Evolutionary conservation across 1,140 invertebrate genomes (phyloP), one percentile per base, ranked within the genome.

Genomic region (Cyphomyrmex costatus): DNA sequence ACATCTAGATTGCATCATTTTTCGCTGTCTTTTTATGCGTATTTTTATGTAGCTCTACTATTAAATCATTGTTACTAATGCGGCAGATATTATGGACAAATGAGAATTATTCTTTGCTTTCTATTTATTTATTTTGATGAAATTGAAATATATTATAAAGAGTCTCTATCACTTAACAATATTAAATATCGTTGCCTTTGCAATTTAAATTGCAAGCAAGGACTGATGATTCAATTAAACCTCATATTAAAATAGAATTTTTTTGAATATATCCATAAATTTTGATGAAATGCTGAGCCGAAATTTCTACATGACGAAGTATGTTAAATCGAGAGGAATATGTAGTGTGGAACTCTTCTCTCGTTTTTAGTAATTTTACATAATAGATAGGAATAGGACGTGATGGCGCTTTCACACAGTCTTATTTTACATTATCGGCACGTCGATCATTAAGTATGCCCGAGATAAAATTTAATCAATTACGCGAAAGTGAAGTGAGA

Each of bases 381-480:
- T 49, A 73, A 56, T 33, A 30, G 79, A 2, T 21, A 36, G 42
- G 36, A 24, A 83, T 21, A 27, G 27, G 27, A 14, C 42, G n/a
- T 42, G 68, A 53, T 33, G 33, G 24, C 8, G 24, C 24, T 16
- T 70, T 74, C 49, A 68, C 79, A 83, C 56, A 73, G 60, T 74
- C 36, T 83, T 83, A 83, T 71, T 83, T 83, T 83, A 83, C 53
- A 83, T 83, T 83, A 83, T 83, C 68, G 79, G 53, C 42, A 61
- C 49, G 42, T 53, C 42, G 65, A 2, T 79, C 84, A 84, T 88
- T 85, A 88, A 60, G 70, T 74, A 56, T 46, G 12, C 27, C 5
- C 30, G 7, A 14, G 42, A 53, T 36, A 80, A 83, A 85, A 79
- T 71, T 85, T 84, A 71, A 88, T 88, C 84, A 88, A 85, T 89